Conservation (phyloP, 2,797 vertebrate genomes). For the Syngnathus rostellatus region DNA sequence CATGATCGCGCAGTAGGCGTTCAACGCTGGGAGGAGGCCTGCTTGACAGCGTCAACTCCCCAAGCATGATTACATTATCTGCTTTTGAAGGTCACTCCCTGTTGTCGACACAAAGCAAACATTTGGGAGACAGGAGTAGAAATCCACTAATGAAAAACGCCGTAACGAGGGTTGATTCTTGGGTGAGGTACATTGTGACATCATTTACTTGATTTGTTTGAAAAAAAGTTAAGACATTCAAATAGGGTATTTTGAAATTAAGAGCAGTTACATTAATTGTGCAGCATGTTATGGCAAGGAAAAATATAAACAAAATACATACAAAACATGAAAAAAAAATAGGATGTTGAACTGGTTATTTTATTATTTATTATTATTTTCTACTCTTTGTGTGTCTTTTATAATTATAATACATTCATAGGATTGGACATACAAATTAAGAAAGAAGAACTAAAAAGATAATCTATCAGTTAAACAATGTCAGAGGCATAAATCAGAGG, state of each 20-base stretch:
- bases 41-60: constrained; percentile 68
- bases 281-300: no score
- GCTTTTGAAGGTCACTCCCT: constrained; percentile 62
- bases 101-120: constrained; percentile 20
- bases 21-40: constrained; percentile 56
- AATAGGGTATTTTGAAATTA: neutral
- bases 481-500: constrained; percentile 16
- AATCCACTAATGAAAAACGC: neutral
- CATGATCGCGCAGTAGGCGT: constrained; percentile 64
- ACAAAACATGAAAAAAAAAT: neutral
- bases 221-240: neutral
- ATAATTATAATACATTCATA: neutral
- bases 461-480: constrained; percentile 15
- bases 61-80: constrained; percentile 74
- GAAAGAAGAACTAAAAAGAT: neutral
- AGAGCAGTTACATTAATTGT: neutral
- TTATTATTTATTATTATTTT: no score
- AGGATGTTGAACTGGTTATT: neutral
- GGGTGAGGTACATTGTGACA: neutral
- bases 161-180: neutral
- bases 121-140: neutral
- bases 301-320: neutral
- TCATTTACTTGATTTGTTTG: neutral
- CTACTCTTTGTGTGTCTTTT: neutral
- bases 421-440: neutral